phyloP scores from a whole-genome alignment of 2,888 invertebrate species.

The Mimumesa dahlbomi region DNA sequence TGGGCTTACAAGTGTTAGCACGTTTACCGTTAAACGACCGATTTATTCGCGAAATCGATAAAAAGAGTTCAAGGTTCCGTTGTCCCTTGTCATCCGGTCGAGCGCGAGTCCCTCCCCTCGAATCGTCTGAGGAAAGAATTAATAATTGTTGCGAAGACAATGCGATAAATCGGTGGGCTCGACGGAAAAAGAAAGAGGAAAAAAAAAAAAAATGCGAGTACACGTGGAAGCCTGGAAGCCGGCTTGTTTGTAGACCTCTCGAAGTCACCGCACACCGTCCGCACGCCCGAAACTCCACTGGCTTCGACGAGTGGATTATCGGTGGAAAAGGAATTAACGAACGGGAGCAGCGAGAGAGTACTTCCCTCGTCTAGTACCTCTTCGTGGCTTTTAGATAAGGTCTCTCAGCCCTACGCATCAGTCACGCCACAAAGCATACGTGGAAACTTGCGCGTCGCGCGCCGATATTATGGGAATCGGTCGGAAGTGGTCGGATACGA shows the following conservation, averaged over 20 bases:
- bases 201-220: conserved; percentile 6
- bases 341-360: conserved; percentile 61
- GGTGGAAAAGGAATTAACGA: conserved; percentile 67
- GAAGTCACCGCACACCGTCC: conserved; percentile 44
- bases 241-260: conserved; percentile 64
- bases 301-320: conserved; percentile 65
- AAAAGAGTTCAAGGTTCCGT: too few species aligned
- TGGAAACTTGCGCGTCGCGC: conserved; percentile 29
- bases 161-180: too few species aligned
- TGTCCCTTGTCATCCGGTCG: too few species aligned
- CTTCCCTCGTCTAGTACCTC: conserved; percentile 64
- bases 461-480: background rate
- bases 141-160: too few species aligned
- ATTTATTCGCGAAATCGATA: too few species aligned
- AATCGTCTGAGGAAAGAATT: too few species aligned
- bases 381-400: conserved; percentile 67
- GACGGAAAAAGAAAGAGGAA: conserved; percentile 6
- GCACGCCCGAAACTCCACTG: conserved; percentile 51
- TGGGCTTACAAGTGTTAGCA: too few species aligned
- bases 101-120: too few species aligned
- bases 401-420: conserved; percentile 63
- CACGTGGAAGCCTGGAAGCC: conserved; percentile 39
- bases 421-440: conserved; percentile 50
- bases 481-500: background rate
- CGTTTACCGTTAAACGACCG: too few species aligned